Percentiles rank a stretch among this genome's conserved stretches.
Conservation (phyloP, 2,888 invertebrate genomes). For the Caenorhabditis afra region DNA sequence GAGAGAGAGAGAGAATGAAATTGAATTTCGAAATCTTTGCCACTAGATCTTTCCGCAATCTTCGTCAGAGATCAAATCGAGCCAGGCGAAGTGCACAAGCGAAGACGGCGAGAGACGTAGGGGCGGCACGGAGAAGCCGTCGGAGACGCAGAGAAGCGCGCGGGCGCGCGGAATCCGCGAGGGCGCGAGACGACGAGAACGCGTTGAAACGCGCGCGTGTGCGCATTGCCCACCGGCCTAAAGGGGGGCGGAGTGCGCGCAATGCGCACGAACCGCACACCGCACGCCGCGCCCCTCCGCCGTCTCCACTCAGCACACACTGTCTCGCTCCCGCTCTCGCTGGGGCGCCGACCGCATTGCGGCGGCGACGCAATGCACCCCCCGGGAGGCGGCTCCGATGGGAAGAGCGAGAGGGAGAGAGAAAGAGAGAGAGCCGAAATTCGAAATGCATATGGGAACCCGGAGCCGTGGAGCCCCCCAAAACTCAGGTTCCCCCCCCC, state of each 20-base stretch:
- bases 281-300: neutral
- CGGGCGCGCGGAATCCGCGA: conserved; percentile 1
- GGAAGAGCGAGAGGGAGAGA: neutral
- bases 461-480: neutral
- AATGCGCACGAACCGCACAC: conserved; percentile 10
- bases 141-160: conserved; percentile 1
- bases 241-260: conserved; percentile 14
- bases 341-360: neutral
- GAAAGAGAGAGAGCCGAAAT: neutral
- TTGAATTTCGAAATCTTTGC: too few species aligned
- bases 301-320: conserved; percentile 8
- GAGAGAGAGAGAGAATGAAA: too few species aligned
- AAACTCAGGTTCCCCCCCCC: too few species aligned
- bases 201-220: too few species aligned
- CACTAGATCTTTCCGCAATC: too few species aligned
- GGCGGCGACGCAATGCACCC: neutral
- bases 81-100: too few species aligned
- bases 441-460: neutral
- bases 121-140: too few species aligned
- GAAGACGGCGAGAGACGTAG: too few species aligned
- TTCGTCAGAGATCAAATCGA: too few species aligned
- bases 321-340: neutral
- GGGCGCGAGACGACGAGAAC: too few species aligned
- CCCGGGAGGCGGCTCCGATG: too few species aligned
- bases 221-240: too few species aligned